Base-by-base conservation (phyloP, 2,888 invertebrate genomes). In the Masnerella sp. region DNA sequence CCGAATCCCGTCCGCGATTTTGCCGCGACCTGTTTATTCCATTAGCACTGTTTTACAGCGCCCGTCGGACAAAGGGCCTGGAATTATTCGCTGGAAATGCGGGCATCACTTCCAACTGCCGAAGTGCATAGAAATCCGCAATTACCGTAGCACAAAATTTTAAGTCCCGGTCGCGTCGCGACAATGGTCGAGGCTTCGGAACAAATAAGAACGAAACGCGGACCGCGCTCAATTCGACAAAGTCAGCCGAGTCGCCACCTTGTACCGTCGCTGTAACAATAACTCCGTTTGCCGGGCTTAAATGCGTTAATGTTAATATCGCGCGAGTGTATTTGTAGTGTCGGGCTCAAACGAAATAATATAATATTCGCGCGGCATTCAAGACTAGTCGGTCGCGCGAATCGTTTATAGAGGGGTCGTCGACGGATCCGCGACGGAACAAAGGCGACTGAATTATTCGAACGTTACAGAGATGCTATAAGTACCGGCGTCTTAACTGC, bases 371-470 rank as follows among this genome's bases (percentile, higher is more conserved):
- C 34, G 36, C 28, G 11, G 68, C 36, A 69, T 74, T 74, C 47
- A 64, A 38, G 64, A 51, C 54, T 59, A 69, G 40, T 64, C 47
- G 47, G 43, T 61, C 52, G 69, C 61, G 56, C 30, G 64, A 74
- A 70, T 65, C 74, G 59, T 52, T 69, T 59, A 64, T 51, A 45
- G 68, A 12, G 59, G 58, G 25, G 30, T 9, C 17, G 42, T 36
- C 32, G 54, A 9, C 5, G 40, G 18, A 45, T 32, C 22, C 40
- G 15, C 11, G 25, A 5, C 22, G 45, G 61, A 76, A 76, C 76
- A 76, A 76, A 74, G 68, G 64, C 67, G 32, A 59, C 70, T 64
- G 70, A 73, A 74, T 71, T 76, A 76, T 71, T 68, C 45, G 65
- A 71, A 59, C 47, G 72, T 72, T 67, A 62, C 62, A 62, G 75